These are phyloP conservation scores for Lasioglossum villosulum DNA, from an alignment of 2,888 invertebrate genomes.

Conservation along the genomic window DNA sequence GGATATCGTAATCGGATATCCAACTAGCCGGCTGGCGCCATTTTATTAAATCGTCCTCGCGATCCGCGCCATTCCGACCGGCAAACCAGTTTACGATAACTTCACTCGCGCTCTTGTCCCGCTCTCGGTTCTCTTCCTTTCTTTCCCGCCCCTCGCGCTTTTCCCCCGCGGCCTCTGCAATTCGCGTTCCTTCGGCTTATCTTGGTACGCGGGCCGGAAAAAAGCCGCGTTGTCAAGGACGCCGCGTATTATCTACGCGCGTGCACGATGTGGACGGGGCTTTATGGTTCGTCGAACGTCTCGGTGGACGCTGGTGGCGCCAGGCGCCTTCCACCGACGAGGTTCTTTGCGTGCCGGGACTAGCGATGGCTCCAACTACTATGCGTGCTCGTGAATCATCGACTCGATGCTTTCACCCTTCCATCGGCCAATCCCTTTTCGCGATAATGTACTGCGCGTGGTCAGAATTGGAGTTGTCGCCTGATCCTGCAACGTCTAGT, in stretches of 20 bases:
- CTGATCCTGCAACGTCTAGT: background rate
- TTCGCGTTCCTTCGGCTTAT: slow-evolving; percentile 35
- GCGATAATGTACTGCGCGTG: background rate
- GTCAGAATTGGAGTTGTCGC: too few species aligned
- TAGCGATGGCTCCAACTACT: slow-evolving; percentile 5
- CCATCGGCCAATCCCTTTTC: background rate
- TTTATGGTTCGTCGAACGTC: slow-evolving; percentile 51
- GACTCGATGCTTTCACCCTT: background rate
- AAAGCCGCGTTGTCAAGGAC: slow-evolving; percentile 72
- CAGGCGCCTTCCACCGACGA: slow-evolving; percentile 57
- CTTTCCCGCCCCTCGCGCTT: slow-evolving; percentile 6
- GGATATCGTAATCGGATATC: slow-evolving; percentile 75
- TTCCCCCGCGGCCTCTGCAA: background rate
- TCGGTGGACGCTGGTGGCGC: slow-evolving; percentile 48
- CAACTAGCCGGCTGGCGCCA: slow-evolving; percentile 64
- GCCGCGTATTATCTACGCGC: slow-evolving; percentile 63
- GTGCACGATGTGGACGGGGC: slow-evolving; percentile 34
- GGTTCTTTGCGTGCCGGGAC: slow-evolving; percentile 51
- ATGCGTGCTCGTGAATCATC: background rate
- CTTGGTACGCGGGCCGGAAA: slow-evolving; percentile 30
- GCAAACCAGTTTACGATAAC: slow-evolving; percentile 80
- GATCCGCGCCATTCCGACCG: slow-evolving; percentile 57
- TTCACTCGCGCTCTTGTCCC: slow-evolving; percentile 60
- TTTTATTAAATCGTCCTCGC: slow-evolving; percentile 74
- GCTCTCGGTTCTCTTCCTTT: slow-evolving; percentile 18